Evolutionary conservation across 2,113 vertebrate genomes (phyloP).

Genomic region (Cynocephalus volans): DNA sequence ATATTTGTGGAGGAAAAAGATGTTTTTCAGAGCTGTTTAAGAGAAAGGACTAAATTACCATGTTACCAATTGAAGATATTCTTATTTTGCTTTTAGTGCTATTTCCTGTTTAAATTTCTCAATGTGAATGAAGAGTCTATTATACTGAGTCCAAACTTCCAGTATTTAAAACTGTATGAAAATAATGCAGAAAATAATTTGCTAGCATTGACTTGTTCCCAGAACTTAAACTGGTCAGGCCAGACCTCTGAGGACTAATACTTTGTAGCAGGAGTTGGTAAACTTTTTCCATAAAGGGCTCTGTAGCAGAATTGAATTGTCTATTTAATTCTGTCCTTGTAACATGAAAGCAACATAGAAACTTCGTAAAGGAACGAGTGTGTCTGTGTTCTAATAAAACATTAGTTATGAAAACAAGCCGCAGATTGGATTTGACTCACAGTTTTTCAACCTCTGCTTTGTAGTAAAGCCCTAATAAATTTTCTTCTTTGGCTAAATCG

Average conservation of each 20-base stretch:
- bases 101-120: background rate
- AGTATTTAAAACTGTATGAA: background rate
- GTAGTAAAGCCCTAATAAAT: background rate
- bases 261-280: background rate
- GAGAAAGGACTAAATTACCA: background rate
- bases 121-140: background rate
- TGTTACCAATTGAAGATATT: background rate
- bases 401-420: constrained; percentile 52
- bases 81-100: background rate
- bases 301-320: background rate
- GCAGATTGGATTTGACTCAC: background rate
- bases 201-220: background rate
- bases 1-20: background rate
- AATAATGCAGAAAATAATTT: background rate
- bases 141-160: background rate
- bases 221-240: background rate
- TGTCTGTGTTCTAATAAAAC: constrained; percentile 24
- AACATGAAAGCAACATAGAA: background rate
- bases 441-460: background rate
- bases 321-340: background rate
- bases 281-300: background rate
- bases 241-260: background rate
- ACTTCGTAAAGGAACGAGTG: background rate
- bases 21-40: background rate
- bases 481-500: background rate